Base-by-base conservation (phyloP, 2,113 vertebrate species). In the Gorsachius goisagi region DNA sequence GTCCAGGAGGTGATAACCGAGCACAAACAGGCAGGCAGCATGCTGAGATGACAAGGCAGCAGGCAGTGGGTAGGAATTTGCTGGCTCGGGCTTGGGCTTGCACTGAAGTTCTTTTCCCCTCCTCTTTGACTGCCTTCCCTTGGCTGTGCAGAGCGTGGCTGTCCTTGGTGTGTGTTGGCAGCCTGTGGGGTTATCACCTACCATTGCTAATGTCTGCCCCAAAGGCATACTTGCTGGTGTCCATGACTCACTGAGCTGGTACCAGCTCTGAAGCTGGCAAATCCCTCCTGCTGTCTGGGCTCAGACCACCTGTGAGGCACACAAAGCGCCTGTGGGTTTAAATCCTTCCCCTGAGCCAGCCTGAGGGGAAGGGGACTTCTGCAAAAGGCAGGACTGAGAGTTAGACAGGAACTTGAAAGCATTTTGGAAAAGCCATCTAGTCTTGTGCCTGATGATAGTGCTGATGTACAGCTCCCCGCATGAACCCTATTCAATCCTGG, bases 101-200 rank as follows among this genome's bases (percentile, higher is more conserved):
- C 32, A 30, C 35, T 21, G 44, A 82, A 71, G 55, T 63, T 64
- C 41, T 15, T 58, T 50, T 50, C 15, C 12, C 22, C 35, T 66
- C 58, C 12, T 56, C 26, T 45, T 15, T 56, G 17, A 45, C 49
- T 33, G 12, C 30, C 30, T 75, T 44, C 55, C 35, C 41, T 75
- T 2, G 0, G 47, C n/a, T 74, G 20, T 4, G 10, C 26, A 28
- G 53, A 23, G 47, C n/a, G 3, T 2, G 9, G 49, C 63, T 39
- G 37, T n/a, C 53, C 67, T 32, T 59, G 10, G 37, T 10, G 20
- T 11, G 23, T 66, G 35, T 47, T 60, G 63, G 44, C 59, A 52
- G 76, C 37, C 52, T 59, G 52, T 11, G 37, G 33, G 58, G 37
- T 41, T 63, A 11, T 35, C 56, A 33, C 41, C 58, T 56, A 5